Evolutionary conservation across 2,888 invertebrate genomes (phyloP).

Genomic region (Lamellibrachia satsuma): DNA sequence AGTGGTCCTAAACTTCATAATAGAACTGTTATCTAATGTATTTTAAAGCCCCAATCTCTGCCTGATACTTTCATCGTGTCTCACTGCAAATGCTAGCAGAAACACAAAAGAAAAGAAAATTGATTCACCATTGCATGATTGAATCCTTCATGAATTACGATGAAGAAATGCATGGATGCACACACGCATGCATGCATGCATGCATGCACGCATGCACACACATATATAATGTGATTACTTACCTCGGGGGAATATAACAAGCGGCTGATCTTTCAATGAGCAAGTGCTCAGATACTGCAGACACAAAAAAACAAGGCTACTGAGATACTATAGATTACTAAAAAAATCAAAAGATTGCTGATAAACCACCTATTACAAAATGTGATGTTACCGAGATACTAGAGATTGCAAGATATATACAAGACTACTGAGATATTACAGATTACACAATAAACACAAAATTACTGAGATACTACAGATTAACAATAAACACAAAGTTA

Average conservation of each 20-base stretch:
- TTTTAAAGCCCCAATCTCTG: too few relatives aligned
- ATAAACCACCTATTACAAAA: not conserved
- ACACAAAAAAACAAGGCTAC: not conserved
- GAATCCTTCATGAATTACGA: not conserved
- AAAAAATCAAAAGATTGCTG: not conserved
- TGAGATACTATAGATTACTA: not conserved
- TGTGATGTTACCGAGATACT: not conserved
- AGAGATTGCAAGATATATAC: not conserved
- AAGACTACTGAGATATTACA: not conserved
- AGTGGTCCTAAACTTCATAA: too few relatives aligned
- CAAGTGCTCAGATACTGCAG: slow-evolving; percentile 27
- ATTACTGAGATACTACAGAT: not conserved
- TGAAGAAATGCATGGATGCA: too few relatives aligned
- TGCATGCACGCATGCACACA: too few relatives aligned
- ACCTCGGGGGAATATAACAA: slow-evolving; percentile 59
- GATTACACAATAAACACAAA: not conserved
- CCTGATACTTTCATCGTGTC: too few relatives aligned
- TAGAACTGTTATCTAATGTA: too few relatives aligned
- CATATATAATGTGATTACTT: slow-evolving; percentile 27
- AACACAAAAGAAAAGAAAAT: too few relatives aligned
- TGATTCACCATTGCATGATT: not conserved
- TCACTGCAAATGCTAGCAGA: too few relatives aligned
- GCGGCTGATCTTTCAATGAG: slow-evolving; percentile 41
- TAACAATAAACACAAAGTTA: too few relatives aligned
- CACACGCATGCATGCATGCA: too few relatives aligned